phyloP scores from a whole-genome alignment of 2,113 vertebrate genomes.

The Oreotragus oreotragus region DNA sequence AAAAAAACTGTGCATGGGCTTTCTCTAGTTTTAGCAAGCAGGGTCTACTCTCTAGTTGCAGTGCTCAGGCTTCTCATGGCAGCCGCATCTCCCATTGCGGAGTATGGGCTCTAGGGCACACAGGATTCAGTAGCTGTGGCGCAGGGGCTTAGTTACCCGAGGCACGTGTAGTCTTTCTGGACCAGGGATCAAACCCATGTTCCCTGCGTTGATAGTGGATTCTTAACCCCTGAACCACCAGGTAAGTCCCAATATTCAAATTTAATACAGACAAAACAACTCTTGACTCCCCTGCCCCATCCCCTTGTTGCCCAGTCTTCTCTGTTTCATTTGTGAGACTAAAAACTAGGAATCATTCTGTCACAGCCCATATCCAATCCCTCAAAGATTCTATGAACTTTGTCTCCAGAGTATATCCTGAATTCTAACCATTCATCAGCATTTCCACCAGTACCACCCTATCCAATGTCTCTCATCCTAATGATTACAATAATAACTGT shows the following conservation, averaged over 20 bases:
- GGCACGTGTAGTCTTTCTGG: not conserved
- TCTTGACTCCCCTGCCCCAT: not conserved
- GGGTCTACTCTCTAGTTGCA: not conserved
- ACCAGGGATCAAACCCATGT: not conserved
- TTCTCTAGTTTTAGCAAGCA: not conserved
- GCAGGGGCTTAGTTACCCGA: not conserved
- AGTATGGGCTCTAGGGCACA: not conserved
- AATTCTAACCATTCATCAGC: not conserved
- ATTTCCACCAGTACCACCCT: not conserved
- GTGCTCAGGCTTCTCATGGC: not conserved
- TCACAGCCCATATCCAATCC: not conserved
- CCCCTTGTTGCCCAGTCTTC: not conserved
- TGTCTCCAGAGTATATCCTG: not conserved
- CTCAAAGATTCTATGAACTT: not conserved
- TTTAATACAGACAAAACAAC: not conserved
- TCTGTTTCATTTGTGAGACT: not conserved
- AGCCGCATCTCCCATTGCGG: not conserved
- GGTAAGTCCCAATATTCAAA: not conserved
- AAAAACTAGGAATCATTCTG: not conserved
- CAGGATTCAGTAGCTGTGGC: not conserved
- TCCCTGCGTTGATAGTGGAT: not conserved
- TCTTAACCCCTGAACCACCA: not conserved
- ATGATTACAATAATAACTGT: too few relatives aligned
- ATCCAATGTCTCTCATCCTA: not conserved
- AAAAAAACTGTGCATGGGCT: not conserved